A percentile compares a stretch with the other conserved stretches of the same genome.
These are phyloP conservation scores for Tethea ocularis DNA, from an alignment of 2,888 invertebrate species.

Conservation along the genomic window DNA sequence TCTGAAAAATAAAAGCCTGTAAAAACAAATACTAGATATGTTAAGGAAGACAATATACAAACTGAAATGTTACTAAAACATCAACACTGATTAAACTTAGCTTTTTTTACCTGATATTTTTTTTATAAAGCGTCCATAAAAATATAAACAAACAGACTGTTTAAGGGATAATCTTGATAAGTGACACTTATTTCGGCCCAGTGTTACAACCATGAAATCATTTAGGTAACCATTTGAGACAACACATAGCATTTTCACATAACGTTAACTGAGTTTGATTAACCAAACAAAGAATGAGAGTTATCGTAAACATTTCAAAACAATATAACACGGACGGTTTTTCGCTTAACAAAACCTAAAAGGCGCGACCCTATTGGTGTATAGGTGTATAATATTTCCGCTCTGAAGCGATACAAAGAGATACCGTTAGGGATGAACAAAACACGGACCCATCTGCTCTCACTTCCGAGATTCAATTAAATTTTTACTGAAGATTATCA, in stretches of 20 bases:
- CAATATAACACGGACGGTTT: slow-evolving; percentile 27
- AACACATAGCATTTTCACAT: slow-evolving; percentile 11
- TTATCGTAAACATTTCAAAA: slow-evolving; percentile 22
- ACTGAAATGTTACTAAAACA: neutral
- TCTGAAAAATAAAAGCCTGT: no score
- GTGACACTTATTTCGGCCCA: neutral
- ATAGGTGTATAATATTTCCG: slow-evolving; percentile 52
- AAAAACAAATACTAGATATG: no score
- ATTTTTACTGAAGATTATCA: slow-evolving; percentile 84
- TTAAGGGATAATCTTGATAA: slow-evolving; percentile 7
- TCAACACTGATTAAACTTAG: neutral
- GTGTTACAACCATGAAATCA: neutral
- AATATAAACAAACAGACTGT: neutral
- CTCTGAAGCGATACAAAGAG: slow-evolving; percentile 31
- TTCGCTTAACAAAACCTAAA: slow-evolving; percentile 42
- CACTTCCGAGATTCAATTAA: slow-evolving; percentile 79
- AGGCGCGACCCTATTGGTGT: slow-evolving; percentile 47
- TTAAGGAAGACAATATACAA: neutral
- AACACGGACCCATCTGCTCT: slow-evolving; percentile 69
- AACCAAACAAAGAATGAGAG: slow-evolving; percentile 35
- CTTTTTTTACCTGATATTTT: neutral
- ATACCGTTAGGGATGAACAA: slow-evolving; percentile 55
- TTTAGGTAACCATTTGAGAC: neutral
- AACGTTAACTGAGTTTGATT: slow-evolving; percentile 37
- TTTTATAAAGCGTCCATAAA: neutral